phyloP scores from a whole-genome alignment of 2,888 invertebrate species.

The Apamea sordens region DNA sequence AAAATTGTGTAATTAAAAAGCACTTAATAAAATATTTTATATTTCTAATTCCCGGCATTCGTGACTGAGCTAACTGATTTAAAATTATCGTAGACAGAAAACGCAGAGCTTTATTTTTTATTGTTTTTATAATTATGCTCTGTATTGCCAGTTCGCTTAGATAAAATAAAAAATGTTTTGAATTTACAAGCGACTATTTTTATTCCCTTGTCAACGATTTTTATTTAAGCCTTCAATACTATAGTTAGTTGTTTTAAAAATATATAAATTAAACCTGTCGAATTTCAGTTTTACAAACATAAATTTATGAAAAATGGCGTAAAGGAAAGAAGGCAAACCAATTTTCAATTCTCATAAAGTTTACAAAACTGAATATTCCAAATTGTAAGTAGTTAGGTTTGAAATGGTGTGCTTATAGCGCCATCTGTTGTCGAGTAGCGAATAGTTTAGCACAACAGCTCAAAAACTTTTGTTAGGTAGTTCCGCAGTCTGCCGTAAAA shows the following conservation, averaged over 20 bases:
- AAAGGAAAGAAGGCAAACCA: background rate
- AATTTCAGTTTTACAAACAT: too few relatives aligned
- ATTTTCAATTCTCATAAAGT: background rate
- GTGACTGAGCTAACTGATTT: constrained; percentile 14
- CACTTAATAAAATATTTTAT: constrained; percentile 30
- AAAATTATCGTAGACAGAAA: constrained; percentile 5
- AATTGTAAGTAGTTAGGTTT: background rate
- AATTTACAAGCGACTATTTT: background rate
- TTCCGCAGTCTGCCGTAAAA: constrained; percentile 39
- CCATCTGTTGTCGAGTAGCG: constrained; percentile 78
- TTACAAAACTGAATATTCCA: background rate
- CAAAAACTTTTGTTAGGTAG: constrained; percentile 42
- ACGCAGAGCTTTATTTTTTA: background rate
- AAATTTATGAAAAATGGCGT: background rate
- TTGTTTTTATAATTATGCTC: background rate
- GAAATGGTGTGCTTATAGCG: constrained; percentile 50
- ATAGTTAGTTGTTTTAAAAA: background rate
- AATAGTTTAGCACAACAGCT: constrained; percentile 32
- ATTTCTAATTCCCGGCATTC: constrained; percentile 1
- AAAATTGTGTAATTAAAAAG: constrained; percentile 43
- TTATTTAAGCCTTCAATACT: too few relatives aligned
- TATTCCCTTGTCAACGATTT: background rate
- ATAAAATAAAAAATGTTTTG: background rate
- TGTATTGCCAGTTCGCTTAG: background rate
- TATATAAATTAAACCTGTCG: background rate